Percentiles rank a stretch among this genome's conserved stretches.
phyloP scores from a whole-genome alignment of 2,113 vertebrate genomes.

The Ptilonorhynchus violaceus region DNA sequence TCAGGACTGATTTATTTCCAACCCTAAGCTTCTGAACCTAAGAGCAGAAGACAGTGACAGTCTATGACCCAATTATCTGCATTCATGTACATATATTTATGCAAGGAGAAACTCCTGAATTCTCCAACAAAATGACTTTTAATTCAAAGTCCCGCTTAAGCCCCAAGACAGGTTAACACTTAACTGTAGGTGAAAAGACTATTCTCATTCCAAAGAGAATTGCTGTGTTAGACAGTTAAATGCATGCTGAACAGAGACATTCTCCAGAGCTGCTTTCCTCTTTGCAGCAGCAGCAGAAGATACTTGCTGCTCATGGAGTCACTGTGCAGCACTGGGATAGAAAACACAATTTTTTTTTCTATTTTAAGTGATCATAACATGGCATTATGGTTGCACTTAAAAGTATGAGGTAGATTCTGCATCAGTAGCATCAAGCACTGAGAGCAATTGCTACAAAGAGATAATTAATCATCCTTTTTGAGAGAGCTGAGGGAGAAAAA shows the following conservation, averaged over 20 bases:
- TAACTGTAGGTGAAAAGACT: neutral
- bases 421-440: neutral
- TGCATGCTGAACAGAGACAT: neutral
- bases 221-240: neutral
- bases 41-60: neutral
- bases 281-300: neutral
- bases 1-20: neutral
- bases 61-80: neutral
- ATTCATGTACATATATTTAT: neutral
- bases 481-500: neutral
- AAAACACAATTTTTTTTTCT: neutral
- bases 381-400: neutral
- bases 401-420: neutral
- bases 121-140: neutral
- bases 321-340: neutral
- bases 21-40: neutral
- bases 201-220: neutral
- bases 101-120: neutral
- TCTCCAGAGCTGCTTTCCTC: neutral
- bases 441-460: neutral
- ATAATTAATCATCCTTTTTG: neutral
- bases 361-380: neutral
- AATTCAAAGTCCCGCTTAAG: neutral
- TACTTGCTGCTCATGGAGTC: neutral
- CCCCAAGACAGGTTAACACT: neutral